Evolutionary conservation across 2,888 invertebrate genomes (phyloP).

Genomic region (Phortica magna): DNA sequence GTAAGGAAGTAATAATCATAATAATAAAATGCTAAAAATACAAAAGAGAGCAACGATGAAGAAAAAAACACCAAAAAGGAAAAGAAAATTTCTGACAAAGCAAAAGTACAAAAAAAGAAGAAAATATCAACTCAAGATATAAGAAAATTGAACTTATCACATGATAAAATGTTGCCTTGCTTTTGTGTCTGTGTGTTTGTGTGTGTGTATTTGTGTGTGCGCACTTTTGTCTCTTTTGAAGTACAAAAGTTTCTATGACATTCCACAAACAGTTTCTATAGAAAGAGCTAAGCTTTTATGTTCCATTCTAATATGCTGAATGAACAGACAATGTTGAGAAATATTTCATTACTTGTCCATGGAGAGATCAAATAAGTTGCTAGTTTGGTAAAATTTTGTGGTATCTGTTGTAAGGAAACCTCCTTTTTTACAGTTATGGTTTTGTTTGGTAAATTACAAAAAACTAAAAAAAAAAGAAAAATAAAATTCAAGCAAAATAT

Average conservation of each 20-base stretch:
- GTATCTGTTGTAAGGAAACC: neutral
- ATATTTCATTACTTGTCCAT: conserved; percentile 21
- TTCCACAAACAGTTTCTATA: neutral
- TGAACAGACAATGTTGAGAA: neutral
- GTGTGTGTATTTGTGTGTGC: too few species aligned
- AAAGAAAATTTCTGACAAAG: conserved; percentile 13
- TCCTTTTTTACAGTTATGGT: neutral
- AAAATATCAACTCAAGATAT: conserved; percentile 2
- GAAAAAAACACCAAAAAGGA: neutral
- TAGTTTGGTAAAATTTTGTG: neutral
- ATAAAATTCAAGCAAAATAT: neutral
- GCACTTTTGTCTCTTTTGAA: conserved; percentile 3
- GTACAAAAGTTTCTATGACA: conserved; percentile 14
- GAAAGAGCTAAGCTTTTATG: neutral
- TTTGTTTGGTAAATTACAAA: neutral
- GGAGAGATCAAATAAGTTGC: neutral
- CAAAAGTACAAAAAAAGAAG: neutral
- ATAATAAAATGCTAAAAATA: conserved; percentile 28
- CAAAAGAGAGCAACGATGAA: neutral
- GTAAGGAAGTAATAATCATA: conserved; percentile 28
- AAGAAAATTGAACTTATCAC: conserved; percentile 20
- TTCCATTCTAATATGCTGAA: neutral
- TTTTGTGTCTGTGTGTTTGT: neutral
- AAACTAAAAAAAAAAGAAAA: too few species aligned
- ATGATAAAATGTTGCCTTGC: conserved; percentile 6